Percentiles rank a stretch among this genome's conserved stretches.
These are phyloP conservation scores for Blastobasis lacticolella DNA, from an alignment of 2,888 invertebrate genomes.

Conservation along the genomic window DNA sequence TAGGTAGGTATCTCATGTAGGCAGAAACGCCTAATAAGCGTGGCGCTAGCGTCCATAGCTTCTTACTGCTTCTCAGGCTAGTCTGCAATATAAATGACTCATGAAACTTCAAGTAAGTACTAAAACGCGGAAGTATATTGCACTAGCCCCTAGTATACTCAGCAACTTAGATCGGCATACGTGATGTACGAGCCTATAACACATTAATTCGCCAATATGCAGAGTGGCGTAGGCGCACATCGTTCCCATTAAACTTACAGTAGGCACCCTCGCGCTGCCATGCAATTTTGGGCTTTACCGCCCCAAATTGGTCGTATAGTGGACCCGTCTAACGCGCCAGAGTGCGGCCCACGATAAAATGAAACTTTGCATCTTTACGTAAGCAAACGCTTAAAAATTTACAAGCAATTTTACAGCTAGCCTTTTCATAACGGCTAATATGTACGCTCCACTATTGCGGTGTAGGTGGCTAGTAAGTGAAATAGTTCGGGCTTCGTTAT, in stretches of 20 bases:
- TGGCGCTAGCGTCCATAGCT: too few relatives aligned
- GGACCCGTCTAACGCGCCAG: conserved; percentile 8
- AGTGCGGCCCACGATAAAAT: conserved; percentile 10
- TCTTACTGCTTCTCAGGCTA: too few relatives aligned
- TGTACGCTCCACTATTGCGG: too few relatives aligned
- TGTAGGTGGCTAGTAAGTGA: too few relatives aligned
- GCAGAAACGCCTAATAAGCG: too few relatives aligned
- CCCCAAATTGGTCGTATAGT: conserved; percentile 18
- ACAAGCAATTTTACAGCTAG: conserved; percentile 10
- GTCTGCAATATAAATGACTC: too few relatives aligned
- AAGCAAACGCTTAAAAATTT: conserved; percentile 17
- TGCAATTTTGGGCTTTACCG: conserved; percentile 28
- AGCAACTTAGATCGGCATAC: conserved; percentile 16
- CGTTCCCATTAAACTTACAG: conserved; percentile 62
- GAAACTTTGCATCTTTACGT: conserved; percentile 12
- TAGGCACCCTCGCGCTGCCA: conserved; percentile 30
- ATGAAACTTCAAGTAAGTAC: too few relatives aligned
- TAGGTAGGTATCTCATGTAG: too few relatives aligned
- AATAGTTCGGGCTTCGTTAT: too few relatives aligned
- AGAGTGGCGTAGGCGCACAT: conserved; percentile 39
- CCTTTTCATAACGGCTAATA: conserved; percentile 3
- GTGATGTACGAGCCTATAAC: background rate
- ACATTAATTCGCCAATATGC: conserved; percentile 7
- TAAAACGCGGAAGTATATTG: too few relatives aligned
- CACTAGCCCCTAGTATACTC: conserved; percentile 12